phyloP scores from a whole-genome alignment of 2,888 invertebrate species.

The Ophion ventricosus region DNA sequence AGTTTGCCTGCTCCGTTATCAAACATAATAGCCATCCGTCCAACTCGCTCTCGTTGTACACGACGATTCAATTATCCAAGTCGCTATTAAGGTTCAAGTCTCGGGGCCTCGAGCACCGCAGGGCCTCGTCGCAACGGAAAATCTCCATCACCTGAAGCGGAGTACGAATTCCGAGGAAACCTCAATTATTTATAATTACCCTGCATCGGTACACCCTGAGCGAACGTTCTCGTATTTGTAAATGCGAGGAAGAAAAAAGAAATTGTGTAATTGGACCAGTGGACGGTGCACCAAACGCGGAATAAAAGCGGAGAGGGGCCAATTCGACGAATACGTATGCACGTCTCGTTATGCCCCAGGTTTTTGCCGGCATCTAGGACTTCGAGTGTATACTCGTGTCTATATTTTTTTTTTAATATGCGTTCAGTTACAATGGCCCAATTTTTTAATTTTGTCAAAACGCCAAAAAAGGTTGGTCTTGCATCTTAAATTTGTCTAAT shows the following conservation, averaged over 20 bases:
- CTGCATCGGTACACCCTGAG: slow-evolving; percentile 31
- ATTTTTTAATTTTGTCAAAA: no score
- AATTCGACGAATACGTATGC: slow-evolving; percentile 57
- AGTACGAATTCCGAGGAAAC: slow-evolving; percentile 39
- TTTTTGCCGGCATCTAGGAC: slow-evolving; percentile 26
- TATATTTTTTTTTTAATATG: not conserved
- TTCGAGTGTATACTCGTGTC: slow-evolving; percentile 30
- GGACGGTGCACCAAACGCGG: slow-evolving; percentile 53
- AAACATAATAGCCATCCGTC: slow-evolving; percentile 12
- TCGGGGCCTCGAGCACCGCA: not conserved
- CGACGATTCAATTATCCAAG: slow-evolving; percentile 55
- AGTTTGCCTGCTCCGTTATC: not conserved
- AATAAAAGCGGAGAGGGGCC: slow-evolving; percentile 59
- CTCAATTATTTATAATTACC: slow-evolving; percentile 66
- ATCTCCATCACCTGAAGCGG: slow-evolving; percentile 44
- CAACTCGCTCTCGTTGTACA: not conserved
- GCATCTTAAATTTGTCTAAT: no score
- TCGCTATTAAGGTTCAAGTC: slow-evolving; percentile 41
- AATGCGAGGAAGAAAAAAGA: slow-evolving; percentile 38
- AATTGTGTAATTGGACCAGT: slow-evolving; percentile 56
- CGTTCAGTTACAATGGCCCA: no score
- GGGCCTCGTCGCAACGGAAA: slow-evolving; percentile 31
- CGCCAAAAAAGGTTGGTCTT: no score
- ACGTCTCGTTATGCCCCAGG: slow-evolving; percentile 13
- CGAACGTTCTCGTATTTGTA: slow-evolving; percentile 26